phyloP scores from a whole-genome alignment of 1,140 invertebrate species.

The Oedothorax gibbosus region DNA sequence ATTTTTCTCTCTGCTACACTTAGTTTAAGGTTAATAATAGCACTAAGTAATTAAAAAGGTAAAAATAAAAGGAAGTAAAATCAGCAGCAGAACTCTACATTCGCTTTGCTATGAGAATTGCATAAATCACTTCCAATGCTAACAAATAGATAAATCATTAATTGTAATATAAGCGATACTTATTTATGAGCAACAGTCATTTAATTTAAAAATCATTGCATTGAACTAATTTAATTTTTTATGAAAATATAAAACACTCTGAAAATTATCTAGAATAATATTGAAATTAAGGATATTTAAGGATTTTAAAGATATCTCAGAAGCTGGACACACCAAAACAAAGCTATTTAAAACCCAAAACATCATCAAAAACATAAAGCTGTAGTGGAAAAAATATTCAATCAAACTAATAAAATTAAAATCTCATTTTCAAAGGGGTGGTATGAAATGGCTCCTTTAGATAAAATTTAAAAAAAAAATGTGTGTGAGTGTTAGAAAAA shows the following conservation, averaged over 20 bases:
- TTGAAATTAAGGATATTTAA: not conserved
- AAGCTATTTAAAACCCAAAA: no score
- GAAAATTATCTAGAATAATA: not conserved
- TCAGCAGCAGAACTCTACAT: no score
- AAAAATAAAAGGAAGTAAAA: not conserved
- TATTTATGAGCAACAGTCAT: not conserved
- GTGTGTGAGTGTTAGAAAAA: no score
- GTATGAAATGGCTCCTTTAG: no score
- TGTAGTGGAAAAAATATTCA: no score
- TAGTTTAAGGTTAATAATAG: not conserved
- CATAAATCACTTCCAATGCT: not conserved
- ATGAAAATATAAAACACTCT: not conserved
- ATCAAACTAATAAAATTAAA: no score
- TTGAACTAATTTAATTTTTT: not conserved
- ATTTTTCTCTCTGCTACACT: not conserved
- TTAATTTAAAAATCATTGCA: not conserved
- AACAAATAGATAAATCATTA: conserved; percentile 1
- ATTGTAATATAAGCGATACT: not conserved
- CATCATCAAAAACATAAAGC: no score
- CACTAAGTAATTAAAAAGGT: not conserved
- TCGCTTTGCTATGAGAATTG: not conserved
- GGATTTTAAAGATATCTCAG: no score
- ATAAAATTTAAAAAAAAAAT: no score
- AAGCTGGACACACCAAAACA: no score
- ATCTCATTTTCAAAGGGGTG: no score